These are phyloP conservation scores for Alauda arvensis DNA, from an alignment of 2,797 vertebrate species.

Conservation along the genomic window DNA sequence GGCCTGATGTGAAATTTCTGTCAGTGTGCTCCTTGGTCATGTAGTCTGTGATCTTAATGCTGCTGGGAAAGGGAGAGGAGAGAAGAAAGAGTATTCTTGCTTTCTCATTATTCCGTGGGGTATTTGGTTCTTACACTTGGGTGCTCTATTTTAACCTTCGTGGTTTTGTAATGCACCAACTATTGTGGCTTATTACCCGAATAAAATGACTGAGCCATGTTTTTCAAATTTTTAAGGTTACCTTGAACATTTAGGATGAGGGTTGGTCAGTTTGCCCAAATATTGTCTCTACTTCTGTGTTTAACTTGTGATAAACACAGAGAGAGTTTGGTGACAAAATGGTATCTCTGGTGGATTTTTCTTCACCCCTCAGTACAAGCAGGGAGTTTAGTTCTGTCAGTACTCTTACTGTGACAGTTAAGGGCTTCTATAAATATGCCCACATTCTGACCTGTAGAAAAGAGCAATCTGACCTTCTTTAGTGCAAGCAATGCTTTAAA, in stretches of 20 bases:
- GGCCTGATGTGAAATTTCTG: background rate
- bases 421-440: background rate
- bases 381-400: background rate
- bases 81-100: background rate
- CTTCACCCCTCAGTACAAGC: accelerated
- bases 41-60: background rate
- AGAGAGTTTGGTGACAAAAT: background rate
- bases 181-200: background rate
- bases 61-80: background rate
- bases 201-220: background rate
- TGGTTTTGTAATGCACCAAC: background rate
- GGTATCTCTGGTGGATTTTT: background rate
- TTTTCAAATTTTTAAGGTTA: background rate
- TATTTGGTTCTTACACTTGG: background rate
- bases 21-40: background rate
- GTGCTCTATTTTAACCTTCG: background rate
- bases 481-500: background rate
- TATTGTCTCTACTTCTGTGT: background rate
- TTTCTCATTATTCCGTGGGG: background rate
- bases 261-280: background rate
- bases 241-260: background rate
- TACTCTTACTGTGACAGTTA: background rate
- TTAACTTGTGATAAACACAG: background rate
- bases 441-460: background rate
- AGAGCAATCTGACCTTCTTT: background rate